Percentiles rank a stretch among this genome's conserved stretches.
Evolutionary conservation across 2,113 vertebrate genomes (phyloP).

Genomic region (Xiphophorus maculatus): DNA sequence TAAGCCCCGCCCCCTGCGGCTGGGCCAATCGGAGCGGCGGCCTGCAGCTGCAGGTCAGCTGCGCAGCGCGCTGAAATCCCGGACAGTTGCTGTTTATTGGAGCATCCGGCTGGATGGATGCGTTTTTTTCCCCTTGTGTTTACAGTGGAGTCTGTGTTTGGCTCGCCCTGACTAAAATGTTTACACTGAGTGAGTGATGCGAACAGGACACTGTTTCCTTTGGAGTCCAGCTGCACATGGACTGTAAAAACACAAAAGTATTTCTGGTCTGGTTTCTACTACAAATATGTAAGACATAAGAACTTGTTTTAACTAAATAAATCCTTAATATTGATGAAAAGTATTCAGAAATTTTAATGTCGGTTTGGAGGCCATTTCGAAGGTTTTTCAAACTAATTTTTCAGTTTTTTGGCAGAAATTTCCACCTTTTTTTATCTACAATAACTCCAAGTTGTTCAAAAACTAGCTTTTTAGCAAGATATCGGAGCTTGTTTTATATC

Average conservation of each 20-base stretch:
- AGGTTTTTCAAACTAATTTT: too few relatives aligned
- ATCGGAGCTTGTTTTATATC: too few relatives aligned
- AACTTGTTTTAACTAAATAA: too few relatives aligned
- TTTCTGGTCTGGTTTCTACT: too few relatives aligned
- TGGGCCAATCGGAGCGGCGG: neutral
- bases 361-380: too few relatives aligned
- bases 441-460: too few relatives aligned
- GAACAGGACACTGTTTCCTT: slow-evolving; percentile 54
- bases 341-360: too few relatives aligned
- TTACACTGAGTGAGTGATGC: slow-evolving; percentile 63
- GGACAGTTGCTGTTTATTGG: slow-evolving; percentile 65
- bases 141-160: slow-evolving; percentile 67
- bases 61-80: slow-evolving; percentile 22
- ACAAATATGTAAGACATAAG: too few relatives aligned
- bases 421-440: too few relatives aligned
- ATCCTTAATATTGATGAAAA: too few relatives aligned
- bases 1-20: neutral
- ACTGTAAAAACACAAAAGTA: slow-evolving; percentile 8
- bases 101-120: slow-evolving; percentile 54
- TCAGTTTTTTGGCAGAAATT: too few relatives aligned
- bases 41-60: slow-evolving; percentile 40
- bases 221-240: slow-evolving; percentile 67
- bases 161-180: slow-evolving; percentile 65
- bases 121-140: slow-evolving; percentile 47
- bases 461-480: too few relatives aligned